Evolutionary conservation across 2,113 vertebrate genomes (phyloP).

Genomic region (Chloebia gouldiae): DNA sequence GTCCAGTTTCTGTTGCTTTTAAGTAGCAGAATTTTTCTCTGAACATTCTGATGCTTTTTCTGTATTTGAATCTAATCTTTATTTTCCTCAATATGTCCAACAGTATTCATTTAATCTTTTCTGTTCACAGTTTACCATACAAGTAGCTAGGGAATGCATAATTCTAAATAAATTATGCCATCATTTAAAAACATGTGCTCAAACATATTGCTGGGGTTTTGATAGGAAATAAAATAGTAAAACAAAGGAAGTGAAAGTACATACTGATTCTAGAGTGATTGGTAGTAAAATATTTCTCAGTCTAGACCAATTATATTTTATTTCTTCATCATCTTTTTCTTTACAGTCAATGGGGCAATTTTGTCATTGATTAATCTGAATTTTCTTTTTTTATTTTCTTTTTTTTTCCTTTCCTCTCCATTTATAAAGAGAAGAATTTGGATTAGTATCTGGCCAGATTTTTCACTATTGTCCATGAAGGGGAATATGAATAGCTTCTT

Average conservation of each 20-base stretch:
- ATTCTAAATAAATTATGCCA: neutral
- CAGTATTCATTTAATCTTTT: neutral
- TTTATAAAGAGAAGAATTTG: neutral
- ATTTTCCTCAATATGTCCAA: neutral
- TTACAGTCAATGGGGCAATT: neutral
- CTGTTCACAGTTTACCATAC: neutral
- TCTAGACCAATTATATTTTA: neutral
- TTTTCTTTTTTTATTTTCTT: neutral
- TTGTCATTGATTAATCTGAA: neutral
- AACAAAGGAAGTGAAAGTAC: neutral
- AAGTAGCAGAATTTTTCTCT: neutral
- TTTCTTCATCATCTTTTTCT: neutral
- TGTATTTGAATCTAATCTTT: neutral
- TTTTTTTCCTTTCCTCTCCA: neutral
- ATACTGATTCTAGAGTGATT: neutral
- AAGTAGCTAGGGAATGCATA: neutral
- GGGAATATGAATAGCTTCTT: neutral
- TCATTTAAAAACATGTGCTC: neutral
- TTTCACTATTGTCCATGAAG: accelerated
- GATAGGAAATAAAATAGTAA: neutral
- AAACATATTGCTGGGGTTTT: neutral
- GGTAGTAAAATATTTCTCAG: neutral
- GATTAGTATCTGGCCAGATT: neutral
- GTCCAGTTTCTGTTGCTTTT: neutral
- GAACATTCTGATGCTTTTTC: neutral